A percentile compares a stretch with the other conserved stretches of the same genome.
These are phyloP conservation scores for Bubo bubo DNA, from an alignment of 2,113 vertebrate genomes.

Conservation along the genomic window DNA sequence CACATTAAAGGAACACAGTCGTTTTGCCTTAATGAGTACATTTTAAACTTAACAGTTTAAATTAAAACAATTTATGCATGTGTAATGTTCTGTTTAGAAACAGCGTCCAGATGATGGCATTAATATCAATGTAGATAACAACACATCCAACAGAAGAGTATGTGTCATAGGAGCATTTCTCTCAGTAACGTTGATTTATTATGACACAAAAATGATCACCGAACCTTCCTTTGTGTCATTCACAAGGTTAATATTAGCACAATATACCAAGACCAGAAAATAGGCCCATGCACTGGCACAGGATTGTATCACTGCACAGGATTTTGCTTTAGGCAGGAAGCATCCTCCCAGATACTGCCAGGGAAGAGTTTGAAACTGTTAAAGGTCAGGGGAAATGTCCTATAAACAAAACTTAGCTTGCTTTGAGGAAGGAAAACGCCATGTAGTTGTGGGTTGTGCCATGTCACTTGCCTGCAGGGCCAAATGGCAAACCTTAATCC, in stretches of 20 bases:
- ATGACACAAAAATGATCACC: neutral
- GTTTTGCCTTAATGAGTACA: neutral
- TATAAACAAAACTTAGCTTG: neutral
- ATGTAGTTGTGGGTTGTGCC: neutral
- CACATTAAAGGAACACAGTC: neutral
- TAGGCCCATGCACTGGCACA: fast-evolving
- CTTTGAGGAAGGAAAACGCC: neutral
- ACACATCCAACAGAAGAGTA: neutral
- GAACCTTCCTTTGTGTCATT: neutral
- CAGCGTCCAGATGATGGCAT: neutral
- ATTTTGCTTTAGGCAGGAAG: neutral
- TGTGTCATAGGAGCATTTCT: neutral
- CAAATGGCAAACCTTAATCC: neutral
- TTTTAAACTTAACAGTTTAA: neutral
- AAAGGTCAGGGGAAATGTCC: fast-evolving
- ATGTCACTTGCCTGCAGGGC: neutral
- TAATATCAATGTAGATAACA: neutral
- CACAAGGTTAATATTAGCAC: neutral
- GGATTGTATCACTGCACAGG: too few species aligned
- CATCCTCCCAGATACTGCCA: neutral
- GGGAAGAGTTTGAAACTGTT: neutral
- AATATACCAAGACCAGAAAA: neutral
- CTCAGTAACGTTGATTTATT: neutral
- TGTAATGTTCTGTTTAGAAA: neutral
- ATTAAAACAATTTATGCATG: neutral